Percentiles rank a stretch among this genome's conserved stretches.
Evolutionary conservation across 2,797 vertebrate genomes (phyloP).

Genomic region (Monodelphis domestica): DNA sequence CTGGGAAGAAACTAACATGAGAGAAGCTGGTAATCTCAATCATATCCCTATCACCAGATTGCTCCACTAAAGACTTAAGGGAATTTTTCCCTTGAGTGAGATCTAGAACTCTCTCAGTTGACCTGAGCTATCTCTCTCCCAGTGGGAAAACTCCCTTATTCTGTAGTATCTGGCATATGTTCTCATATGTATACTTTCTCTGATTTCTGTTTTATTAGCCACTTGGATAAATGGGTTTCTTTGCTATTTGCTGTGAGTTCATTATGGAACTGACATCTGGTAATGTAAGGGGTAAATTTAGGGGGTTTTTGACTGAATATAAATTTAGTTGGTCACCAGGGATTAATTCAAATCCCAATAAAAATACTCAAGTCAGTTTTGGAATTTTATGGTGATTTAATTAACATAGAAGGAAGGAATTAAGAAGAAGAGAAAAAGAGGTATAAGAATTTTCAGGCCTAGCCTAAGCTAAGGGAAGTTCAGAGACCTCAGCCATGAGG

Average conservation of each 20-base stretch:
- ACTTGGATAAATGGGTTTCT: not conserved
- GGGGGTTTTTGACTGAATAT: too few relatives aligned
- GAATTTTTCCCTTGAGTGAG: not conserved
- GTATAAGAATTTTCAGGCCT: too few relatives aligned
- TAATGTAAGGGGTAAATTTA: too few relatives aligned
- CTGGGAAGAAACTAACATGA: not conserved
- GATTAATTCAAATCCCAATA: too few relatives aligned
- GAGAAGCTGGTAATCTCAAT: not conserved
- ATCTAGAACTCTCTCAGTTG: not conserved
- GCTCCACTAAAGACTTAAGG: fast-evolving
- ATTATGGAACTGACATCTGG: not conserved
- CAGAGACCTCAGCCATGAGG: too few relatives aligned
- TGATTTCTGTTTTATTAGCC: not conserved
- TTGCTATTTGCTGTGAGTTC: not conserved
- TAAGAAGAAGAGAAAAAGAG: too few relatives aligned
- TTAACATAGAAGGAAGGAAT: too few relatives aligned
- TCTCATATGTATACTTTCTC: not conserved
- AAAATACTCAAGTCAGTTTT: too few relatives aligned
- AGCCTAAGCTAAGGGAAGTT: too few relatives aligned
- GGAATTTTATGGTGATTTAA: too few relatives aligned
- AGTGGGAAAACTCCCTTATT: not conserved
- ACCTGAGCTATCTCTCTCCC: not conserved
- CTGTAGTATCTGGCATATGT: not conserved
- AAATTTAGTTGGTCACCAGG: too few relatives aligned
- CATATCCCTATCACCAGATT: not conserved